These are phyloP conservation scores for Ethmia dodecea DNA, from an alignment of 2,888 invertebrate genomes.

Conservation along the genomic window DNA sequence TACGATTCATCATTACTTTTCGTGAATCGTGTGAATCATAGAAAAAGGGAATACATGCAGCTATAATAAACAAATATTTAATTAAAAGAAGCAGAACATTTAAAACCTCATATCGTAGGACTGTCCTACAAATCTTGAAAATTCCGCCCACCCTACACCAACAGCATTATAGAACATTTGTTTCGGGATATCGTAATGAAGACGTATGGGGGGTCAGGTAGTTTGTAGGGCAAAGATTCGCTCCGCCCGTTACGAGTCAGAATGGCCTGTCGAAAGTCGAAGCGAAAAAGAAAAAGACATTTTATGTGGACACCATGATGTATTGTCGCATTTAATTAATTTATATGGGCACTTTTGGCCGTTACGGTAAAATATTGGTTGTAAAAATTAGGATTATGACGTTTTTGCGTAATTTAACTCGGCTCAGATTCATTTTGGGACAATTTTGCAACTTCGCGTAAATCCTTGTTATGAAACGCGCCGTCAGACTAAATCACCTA, in stretches of 20 bases:
- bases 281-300: background rate
- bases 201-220: slow-evolving; percentile 32
- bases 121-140: slow-evolving; percentile 4
- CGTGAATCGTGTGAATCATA: too few relatives aligned
- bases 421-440: too few relatives aligned
- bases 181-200: slow-evolving; percentile 36
- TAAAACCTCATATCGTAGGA: too few relatives aligned
- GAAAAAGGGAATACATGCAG: too few relatives aligned
- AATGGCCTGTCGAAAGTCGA: slow-evolving; percentile 1
- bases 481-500: too few relatives aligned
- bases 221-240: slow-evolving; percentile 5
- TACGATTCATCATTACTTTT: too few relatives aligned
- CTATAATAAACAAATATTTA: too few relatives aligned
- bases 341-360: slow-evolving; percentile 3
- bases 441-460: too few relatives aligned
- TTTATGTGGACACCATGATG: slow-evolving; percentile 2
- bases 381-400: too few relatives aligned
- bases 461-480: too few relatives aligned
- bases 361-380: slow-evolving; percentile 3
- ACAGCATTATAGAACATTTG: slow-evolving; percentile 30
- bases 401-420: too few relatives aligned
- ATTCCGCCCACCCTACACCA: slow-evolving; percentile 19
- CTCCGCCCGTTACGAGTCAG: background rate
- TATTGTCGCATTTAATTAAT: slow-evolving; percentile 6
- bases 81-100: too few relatives aligned